phyloP scores from a whole-genome alignment of 2,113 vertebrate genomes.

The Phoxinus phoxinus region DNA sequence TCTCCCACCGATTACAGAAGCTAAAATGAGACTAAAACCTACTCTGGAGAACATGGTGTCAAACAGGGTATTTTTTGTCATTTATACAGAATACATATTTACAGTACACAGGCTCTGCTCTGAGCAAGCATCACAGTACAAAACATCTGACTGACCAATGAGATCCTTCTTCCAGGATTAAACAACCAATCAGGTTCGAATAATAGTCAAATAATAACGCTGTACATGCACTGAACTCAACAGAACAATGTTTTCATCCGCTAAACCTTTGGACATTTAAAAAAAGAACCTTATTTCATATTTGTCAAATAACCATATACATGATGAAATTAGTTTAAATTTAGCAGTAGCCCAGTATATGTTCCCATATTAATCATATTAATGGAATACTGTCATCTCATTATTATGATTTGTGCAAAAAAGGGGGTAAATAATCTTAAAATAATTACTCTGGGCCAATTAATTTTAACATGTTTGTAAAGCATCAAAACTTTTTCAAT shows the following conservation, averaged over 20 bases:
- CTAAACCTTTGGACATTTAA: not conserved
- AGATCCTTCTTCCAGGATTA: not conserved
- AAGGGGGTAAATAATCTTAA: not conserved
- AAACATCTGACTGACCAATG: constrained; percentile 27
- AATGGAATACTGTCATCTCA: too few relatives aligned
- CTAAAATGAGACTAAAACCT: not conserved
- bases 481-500: not conserved
- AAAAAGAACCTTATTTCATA: not conserved
- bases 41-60: not conserved
- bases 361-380: not conserved
- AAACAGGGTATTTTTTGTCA: constrained; percentile 28
- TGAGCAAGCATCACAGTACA: constrained; percentile 60
- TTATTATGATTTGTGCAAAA: not conserved
- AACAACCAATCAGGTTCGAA: constrained; percentile 10
- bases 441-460: not conserved
- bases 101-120: constrained; percentile 53
- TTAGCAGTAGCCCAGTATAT: not conserved
- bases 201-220: constrained; percentile 9
- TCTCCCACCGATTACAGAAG: not conserved
- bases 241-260: not conserved
- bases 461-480: not conserved
- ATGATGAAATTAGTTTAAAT: not conserved
- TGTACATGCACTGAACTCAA: constrained; percentile 7
- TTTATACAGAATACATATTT: constrained; percentile 58
- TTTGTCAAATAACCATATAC: not conserved